phyloP scores from a whole-genome alignment of 2,113 vertebrate species.

The Alosa alosa region DNA sequence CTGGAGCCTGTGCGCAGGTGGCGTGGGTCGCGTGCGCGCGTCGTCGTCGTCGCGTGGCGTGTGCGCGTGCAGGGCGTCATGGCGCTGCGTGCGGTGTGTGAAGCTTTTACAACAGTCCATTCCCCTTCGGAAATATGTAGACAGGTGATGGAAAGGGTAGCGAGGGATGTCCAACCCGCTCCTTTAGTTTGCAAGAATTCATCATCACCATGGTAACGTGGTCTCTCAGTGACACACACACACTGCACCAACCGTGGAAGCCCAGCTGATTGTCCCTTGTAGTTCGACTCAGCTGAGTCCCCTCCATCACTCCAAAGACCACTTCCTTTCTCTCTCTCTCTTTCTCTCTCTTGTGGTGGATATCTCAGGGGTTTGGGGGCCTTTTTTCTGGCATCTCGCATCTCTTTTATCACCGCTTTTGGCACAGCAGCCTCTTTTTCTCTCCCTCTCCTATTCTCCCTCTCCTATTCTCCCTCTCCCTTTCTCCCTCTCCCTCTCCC shows the following conservation, averaged over 20 bases:
- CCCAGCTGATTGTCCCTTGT: slow-evolving; percentile 4
- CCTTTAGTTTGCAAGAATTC: not conserved
- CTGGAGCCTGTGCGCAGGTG: not conserved
- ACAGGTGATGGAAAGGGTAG: not conserved
- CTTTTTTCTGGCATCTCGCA: not conserved
- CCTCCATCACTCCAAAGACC: not conserved
- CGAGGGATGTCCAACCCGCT: not conserved
- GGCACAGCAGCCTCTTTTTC: not conserved
- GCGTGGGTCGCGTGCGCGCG: no score
- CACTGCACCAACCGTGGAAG: not conserved
- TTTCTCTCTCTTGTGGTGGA: not conserved
- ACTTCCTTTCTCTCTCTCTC: slow-evolving; percentile 4
- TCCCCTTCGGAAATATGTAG: not conserved
- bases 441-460: not conserved
- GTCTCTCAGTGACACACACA: not conserved
- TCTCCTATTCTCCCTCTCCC: not conserved
- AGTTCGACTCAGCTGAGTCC: not conserved
- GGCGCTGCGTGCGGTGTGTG: no score
- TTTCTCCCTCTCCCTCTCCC: not conserved
- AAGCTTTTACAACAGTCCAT: not conserved
- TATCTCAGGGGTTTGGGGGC: not conserved
- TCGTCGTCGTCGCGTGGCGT: no score
- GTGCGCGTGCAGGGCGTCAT: no score
- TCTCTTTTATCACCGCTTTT: not conserved
- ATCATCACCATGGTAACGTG: slow-evolving; percentile 1